phyloP scores from a whole-genome alignment of 2,797 vertebrate species.

The Xiphorhynchus erythropygius region DNA sequence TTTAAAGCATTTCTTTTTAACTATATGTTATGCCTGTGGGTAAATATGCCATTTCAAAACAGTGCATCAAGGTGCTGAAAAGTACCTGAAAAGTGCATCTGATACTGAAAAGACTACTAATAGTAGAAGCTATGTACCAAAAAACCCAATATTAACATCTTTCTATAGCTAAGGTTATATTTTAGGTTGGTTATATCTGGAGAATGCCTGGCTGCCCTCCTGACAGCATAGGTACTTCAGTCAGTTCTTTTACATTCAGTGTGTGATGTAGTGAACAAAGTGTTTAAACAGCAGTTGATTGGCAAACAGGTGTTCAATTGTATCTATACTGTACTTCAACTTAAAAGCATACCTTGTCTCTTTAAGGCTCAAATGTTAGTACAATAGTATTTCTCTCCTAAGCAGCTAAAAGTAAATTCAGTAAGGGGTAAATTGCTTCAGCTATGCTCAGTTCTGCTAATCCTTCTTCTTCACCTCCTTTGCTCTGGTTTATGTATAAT shows the following conservation, averaged over 20 bases:
- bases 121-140: neutral
- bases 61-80: neutral
- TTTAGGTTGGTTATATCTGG: neutral
- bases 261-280: neutral
- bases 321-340: neutral
- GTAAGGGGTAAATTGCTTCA: neutral
- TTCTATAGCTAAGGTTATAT: neutral
- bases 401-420: neutral
- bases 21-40: neutral
- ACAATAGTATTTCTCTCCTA: neutral
- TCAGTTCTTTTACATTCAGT: neutral
- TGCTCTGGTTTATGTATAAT: neutral
- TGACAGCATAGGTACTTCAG: fast-evolving
- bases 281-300: neutral
- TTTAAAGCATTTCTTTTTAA: neutral
- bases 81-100: neutral
- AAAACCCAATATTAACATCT: neutral
- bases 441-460: neutral
- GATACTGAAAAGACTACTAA: neutral
- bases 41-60: neutral
- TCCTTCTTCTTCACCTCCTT: neutral
- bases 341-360: neutral
- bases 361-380: neutral
- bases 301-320: neutral
- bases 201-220: neutral